Evolutionary conservation across 30 jellyfish, hydroid and myxozoan genomes (phyloP).

Genomic region (Aurelia sp.): DNA sequence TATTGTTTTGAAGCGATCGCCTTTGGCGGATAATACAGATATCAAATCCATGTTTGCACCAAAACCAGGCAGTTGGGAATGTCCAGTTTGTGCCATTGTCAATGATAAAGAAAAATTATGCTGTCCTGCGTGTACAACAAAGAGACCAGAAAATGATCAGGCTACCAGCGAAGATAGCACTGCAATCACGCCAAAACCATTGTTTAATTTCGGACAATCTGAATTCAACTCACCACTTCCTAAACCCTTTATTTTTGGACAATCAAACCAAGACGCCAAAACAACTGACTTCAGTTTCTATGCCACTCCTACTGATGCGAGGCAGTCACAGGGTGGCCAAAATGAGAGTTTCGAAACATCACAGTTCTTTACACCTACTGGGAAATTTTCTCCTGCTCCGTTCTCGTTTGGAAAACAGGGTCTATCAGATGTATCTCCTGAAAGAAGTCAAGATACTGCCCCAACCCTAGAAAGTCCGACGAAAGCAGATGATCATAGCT

Average conservation of each 20-base stretch:
- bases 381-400: neutral
- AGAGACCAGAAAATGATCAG: neutral
- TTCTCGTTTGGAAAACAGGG: neutral
- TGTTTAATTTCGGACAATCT: too few species aligned
- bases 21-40: neutral
- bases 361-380: constrained; percentile 36
- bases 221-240: neutral
- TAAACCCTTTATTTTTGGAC: constrained; percentile 9
- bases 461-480: constrained; percentile 45
- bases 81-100: neutral
- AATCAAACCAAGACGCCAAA: neutral
- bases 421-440: constrained; percentile 6
- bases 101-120: neutral
- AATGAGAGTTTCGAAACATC: neutral
- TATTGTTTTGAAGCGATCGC: constrained; percentile 19
- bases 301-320: neutral
- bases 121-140: constrained; percentile 3
- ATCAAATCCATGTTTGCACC: neutral
- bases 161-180: neutral
- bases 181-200: too few species aligned
- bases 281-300: neutral
- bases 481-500: constrained; percentile 52
- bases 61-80: constrained; percentile 21
- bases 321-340: neutral
- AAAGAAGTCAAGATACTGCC: constrained; percentile 12